phyloP scores from a whole-genome alignment of 2,888 invertebrate genomes.

The Stomorhina lunata region DNA sequence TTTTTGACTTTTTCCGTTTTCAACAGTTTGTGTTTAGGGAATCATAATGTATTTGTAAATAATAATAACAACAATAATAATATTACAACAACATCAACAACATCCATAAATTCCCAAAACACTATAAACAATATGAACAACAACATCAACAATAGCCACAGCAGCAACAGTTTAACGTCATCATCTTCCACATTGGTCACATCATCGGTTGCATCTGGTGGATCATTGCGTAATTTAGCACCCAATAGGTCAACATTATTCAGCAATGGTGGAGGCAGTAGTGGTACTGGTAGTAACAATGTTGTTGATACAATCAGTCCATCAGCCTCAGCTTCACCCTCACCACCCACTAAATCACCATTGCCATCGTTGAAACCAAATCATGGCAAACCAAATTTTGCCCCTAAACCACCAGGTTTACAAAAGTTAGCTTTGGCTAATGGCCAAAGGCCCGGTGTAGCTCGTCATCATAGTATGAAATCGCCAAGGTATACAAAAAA shows the following conservation, averaged over 20 bases:
- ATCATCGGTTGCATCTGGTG: conserved; percentile 63
- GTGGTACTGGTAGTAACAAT: conserved; percentile 43
- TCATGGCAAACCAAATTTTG: conserved; percentile 90
- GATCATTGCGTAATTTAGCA: conserved; percentile 73
- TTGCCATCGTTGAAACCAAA: conserved; percentile 76
- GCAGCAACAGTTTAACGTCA: conserved; percentile 64
- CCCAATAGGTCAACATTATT: conserved; percentile 79
- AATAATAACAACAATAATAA: conserved; percentile 75
- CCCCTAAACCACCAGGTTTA: conserved; percentile 89
- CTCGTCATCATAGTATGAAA: conserved; percentile 91
- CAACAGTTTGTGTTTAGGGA: conserved; percentile 79
- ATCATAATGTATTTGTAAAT: conserved; percentile 78
- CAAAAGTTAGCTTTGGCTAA: conserved; percentile 78
- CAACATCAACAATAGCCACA: conserved; percentile 68
- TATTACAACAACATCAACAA: conserved; percentile 70
- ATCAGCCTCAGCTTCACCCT: conserved; percentile 61
- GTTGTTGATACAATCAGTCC: conserved; percentile 63
- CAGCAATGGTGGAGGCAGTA: conserved; percentile 65
- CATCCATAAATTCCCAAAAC: conserved; percentile 61
- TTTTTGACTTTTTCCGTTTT: conserved; percentile 63
- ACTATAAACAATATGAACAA: conserved; percentile 68
- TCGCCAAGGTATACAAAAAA: conserved; percentile 84
- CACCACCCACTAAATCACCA: conserved; percentile 66
- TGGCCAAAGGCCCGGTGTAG: conserved; percentile 81
- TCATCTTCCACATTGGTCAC: conserved; percentile 62